Evolutionary conservation across 2,113 vertebrate species (phyloP).

Genomic region (Erpornis zantholeuca): DNA sequence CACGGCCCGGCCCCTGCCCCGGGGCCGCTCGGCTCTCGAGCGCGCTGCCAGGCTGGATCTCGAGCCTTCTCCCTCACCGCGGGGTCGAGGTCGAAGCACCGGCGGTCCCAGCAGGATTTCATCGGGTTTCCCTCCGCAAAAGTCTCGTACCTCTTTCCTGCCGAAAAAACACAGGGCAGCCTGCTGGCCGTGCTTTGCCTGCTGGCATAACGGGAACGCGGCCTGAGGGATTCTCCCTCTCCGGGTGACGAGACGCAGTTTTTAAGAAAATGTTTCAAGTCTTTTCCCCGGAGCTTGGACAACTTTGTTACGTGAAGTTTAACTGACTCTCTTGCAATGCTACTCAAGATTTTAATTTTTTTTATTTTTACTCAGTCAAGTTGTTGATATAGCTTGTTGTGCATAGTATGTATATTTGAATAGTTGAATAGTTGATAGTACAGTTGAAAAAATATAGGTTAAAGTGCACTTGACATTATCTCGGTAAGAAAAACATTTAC

Average conservation of each 20-base stretch:
- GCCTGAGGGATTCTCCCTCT: neutral
- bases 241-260: too few species aligned
- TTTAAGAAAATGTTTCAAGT: neutral
- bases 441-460: neutral
- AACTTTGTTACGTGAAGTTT: neutral
- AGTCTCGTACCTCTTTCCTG: neutral
- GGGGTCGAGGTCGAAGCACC: accelerated
- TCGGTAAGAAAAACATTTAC: neutral
- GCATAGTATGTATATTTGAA: neutral
- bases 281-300: neutral
- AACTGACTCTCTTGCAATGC: neutral
- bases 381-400: neutral
- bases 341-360: neutral
- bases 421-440: too few species aligned
- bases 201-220: neutral
- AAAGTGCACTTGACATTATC: neutral
- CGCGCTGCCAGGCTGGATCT: accelerated
- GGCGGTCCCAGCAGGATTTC: too few species aligned
- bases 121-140: accelerated
- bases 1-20: neutral
- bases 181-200: neutral
- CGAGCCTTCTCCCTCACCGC: too few species aligned
- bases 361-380: neutral
- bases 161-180: accelerated
- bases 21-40: neutral